Percentiles rank a stretch among this genome's conserved stretches.
Evolutionary conservation across 2,797 vertebrate species (phyloP).

Genomic region (Silurus lanzhouensis): DNA sequence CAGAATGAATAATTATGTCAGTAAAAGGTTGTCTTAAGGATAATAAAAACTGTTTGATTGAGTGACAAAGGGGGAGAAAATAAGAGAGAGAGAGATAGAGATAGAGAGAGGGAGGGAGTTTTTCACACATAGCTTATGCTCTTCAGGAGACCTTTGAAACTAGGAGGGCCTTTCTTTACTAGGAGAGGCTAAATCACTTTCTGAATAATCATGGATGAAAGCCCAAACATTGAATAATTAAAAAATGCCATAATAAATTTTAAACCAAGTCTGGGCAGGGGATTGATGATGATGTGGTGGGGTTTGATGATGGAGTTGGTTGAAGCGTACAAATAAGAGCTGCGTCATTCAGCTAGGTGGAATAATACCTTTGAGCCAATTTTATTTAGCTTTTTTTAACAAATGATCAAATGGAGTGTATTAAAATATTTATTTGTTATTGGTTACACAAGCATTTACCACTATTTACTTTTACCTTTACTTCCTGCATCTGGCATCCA

Average conservation of each 20-base stretch:
- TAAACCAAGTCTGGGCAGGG: slow-evolving; percentile 30
- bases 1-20: background rate
- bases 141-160: slow-evolving; percentile 38
- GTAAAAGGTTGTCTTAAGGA: background rate
- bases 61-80: background rate
- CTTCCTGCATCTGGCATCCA: background rate
- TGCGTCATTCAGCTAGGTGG: slow-evolving; percentile 2
- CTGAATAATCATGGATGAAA: slow-evolving; percentile 38
- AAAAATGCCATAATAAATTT: slow-evolving; percentile 55
- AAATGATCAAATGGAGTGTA: background rate
- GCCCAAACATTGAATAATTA: slow-evolving; percentile 54
- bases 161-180: slow-evolving; percentile 39
- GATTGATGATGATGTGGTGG: background rate
- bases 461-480: background rate
- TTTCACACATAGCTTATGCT: slow-evolving; percentile 8
- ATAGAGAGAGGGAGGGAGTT: slow-evolving; percentile 19
- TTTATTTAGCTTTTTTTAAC: background rate
- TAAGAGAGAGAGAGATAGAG: slow-evolving; percentile 9
- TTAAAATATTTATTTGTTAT: background rate
- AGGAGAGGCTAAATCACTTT: slow-evolving; percentile 48
- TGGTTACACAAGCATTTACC: background rate
- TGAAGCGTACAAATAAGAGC: slow-evolving; percentile 39
- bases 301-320: background rate
- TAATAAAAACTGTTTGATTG: background rate
- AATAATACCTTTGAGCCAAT: slow-evolving; percentile 20